Conservation (phyloP, 2,888 invertebrate species). For the Rotaria sp. region DNA sequence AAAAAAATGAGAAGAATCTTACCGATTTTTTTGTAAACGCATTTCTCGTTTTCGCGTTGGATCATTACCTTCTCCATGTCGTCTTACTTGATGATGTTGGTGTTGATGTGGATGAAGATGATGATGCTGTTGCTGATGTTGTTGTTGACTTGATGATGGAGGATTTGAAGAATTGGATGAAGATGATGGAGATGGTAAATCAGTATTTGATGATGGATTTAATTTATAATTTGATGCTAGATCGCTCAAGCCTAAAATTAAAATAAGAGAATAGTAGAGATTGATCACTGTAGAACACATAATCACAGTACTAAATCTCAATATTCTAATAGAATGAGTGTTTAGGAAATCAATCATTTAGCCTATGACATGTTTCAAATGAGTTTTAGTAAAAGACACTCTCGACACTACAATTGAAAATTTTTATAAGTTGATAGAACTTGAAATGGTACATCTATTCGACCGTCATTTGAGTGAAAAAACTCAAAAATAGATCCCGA, state of each 20-base stretch:
- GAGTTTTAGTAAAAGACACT: no score
- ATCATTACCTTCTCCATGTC: conserved; percentile 57
- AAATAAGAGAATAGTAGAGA: neutral
- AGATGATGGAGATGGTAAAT: neutral
- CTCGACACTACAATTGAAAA: no score
- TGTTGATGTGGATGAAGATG: neutral
- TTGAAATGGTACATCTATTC: no score
- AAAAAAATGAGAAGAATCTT: conserved; percentile 1
- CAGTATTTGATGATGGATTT: neutral
- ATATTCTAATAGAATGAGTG: no score
- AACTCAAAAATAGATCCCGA: no score
- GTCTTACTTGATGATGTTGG: neutral
- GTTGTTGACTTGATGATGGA: conserved; percentile 1
- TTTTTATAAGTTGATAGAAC: no score
- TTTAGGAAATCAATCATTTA: no score
- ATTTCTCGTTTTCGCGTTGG: conserved; percentile 85
- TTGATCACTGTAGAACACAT: neutral
- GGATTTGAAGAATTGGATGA: neutral
- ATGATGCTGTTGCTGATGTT: neutral
- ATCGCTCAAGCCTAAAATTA: neutral
- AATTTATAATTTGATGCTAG: neutral
- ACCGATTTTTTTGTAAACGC: conserved; percentile 77
- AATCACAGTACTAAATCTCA: neutral
- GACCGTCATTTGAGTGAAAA: no score
- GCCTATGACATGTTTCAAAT: no score